Evolutionary conservation across 2,888 invertebrate species (phyloP), one percentile per base, ranked within the genome.

Genomic region (Apeira syringaria): DNA sequence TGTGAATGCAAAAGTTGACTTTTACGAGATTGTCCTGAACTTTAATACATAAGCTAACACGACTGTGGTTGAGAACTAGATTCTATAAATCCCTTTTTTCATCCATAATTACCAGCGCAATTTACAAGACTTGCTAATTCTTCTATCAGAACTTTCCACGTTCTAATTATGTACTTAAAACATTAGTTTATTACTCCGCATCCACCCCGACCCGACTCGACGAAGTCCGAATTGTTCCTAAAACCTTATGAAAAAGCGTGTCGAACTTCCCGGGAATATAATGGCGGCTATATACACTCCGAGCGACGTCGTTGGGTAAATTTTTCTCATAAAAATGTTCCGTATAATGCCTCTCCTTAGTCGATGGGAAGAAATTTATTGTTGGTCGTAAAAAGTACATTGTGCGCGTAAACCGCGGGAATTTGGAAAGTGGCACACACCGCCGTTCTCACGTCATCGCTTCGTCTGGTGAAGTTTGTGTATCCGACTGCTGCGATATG

Each of bases 321-420:
- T 74, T 75, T 71, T 71, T 58, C 59, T 61, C 74, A 73, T 76
- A 76, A 79, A 80, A 77, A 69, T 66, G 67, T 66, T 64, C 56
- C 50, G 53, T 54, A 61, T 73, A 73, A 78, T 74, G 69, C 63
- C 64, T 66, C 64, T 66, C 65, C 64, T 72, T 65, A 72, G 72
- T 66, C 72, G 73, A 80, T 76, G 75, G 72, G 74, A 64, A 61
- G 70, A 77, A 79, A 81, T 78, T 81, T 80, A 80, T 80, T 73
- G 74, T 67, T 53, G 64, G 59, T 72, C 78, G 74, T 80, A 81
- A 80, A 81, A 79, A 73, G 69, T 69, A 77, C 69, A 73, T 74
- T 64, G 69, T 62, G 62, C 57, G 65, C 64, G 63, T 63, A 75
- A 74, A 72, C 73, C 73, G 60, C 65, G 64, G 42, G 63, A 68